Base-by-base conservation (phyloP, 1,140 invertebrate species). In the Spodoptera frugiperda region DNA sequence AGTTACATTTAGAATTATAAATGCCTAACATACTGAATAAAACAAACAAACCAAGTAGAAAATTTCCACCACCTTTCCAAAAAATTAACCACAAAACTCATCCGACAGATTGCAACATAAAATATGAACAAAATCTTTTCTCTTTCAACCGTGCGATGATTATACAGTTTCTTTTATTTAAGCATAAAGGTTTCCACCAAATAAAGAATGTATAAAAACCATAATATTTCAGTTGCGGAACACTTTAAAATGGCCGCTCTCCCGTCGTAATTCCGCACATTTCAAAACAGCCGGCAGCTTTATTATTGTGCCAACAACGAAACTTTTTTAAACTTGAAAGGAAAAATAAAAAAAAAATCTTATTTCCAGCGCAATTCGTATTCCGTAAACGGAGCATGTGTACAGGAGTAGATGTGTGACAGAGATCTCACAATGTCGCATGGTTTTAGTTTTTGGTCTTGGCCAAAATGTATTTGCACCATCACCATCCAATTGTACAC, bases 241-340 rank as follows among this genome's bases (percentile, higher is more conserved):
- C 17, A 72, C 15, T 72, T 44, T 14, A 72, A 39, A 55, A 72
- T 46, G 68, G 68, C 33, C 59, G 59, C 33, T 11, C 33, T 72
- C 33, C 53, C 17, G 33, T 46, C 49, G 68, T 57, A 72, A 72
- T 72, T 53, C 68, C 68, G 68, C 53, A 57, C 68, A 72, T 72
- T 72, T 72, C 33, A 57, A 57, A 72, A 72, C 53, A 55, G 53
- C 51, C 53, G 68, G 30, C 68, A 55, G 53, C 39, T 57, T 72
- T 72, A 72, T 72, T 72, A 48, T 72, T 72, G 68, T 39, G 68
- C 33, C 48, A 71, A 55, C 25, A 57, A 72, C 68, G 68, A 57
- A 72, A 70, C 67, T 70, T 70, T 67, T 70, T 70, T 33, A 54
- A 54, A 55, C 30, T 70, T 39, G 15, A 70, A 70, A 55, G 25